These are phyloP conservation scores for Ooceraea biroi DNA, from an alignment of 1,140 invertebrate species.

Conservation along the genomic window DNA sequence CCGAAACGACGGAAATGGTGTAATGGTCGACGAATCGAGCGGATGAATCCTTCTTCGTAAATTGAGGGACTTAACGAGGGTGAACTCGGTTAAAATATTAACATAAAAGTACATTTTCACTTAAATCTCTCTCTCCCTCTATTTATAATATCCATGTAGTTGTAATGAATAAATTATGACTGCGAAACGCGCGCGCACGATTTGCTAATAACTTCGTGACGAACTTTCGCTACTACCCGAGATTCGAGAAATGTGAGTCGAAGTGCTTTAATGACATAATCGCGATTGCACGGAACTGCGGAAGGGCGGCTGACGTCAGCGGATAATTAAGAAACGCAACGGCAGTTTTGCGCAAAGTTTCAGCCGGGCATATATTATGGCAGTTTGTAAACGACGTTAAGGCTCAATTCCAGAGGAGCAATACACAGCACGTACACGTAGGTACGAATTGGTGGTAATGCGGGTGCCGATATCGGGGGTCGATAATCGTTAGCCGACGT, in stretches of 20 bases:
- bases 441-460: constrained; percentile 58
- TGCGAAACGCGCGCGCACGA: neutral
- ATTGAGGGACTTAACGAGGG: neutral
- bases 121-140: too few species aligned
- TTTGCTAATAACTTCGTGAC: constrained; percentile 34
- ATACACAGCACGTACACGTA: constrained; percentile 54
- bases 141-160: neutral
- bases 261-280: constrained; percentile 17
- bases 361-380: constrained; percentile 53
- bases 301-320: constrained; percentile 40
- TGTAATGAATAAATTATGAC: neutral
- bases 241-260: constrained; percentile 13
- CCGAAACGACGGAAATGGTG: neutral
- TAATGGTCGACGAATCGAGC: neutral
- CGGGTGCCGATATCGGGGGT: constrained; percentile 65
- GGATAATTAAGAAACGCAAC: constrained; percentile 58
- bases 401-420: constrained; percentile 54
- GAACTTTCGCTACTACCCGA: constrained; percentile 13
- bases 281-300: constrained; percentile 28
- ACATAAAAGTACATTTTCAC: neutral
- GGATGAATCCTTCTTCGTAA: neutral
- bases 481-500: constrained; percentile 71
- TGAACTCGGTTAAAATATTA: neutral
- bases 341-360: constrained; percentile 54
- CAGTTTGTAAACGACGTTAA: constrained; percentile 64